Evolutionary conservation across 2,113 vertebrate genomes (phyloP), one percentile per base, ranked within the genome.

Genomic region (Catharus bicknelli): DNA sequence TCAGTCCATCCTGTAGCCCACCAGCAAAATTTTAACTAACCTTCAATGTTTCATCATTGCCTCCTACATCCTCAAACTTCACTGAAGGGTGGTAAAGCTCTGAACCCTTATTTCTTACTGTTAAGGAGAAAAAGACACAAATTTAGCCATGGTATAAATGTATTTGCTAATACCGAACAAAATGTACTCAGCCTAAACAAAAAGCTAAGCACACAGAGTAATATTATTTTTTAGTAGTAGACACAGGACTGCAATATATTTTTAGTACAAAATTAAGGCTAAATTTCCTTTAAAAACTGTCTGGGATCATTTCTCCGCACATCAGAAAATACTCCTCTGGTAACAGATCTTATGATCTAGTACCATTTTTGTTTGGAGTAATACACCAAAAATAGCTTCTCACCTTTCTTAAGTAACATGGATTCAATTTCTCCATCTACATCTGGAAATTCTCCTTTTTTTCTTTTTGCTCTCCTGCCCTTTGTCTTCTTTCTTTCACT

Each of bases 21-120:
- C 11, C n/a, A 58, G 45, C 19, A 36, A 32, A 68, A 58, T 36
- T 75, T 38, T 29, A 96, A 96, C 97, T 92, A 84, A 99, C 99
- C 97, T 97, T 98, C 85, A 99, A 95, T 3, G 98, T 98, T 20
- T 96, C 95, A 73, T 99, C 99, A 58, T 98, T 99, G 74, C 99
- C 99, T 74, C 99, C 99, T 2, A 99, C 97, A 67, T 99, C 99
- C 86, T 99, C 98, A 97, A 99, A 99, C 54, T 92, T 98, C 91
- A 99, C 95, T 4, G 72, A 94, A 32, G 99, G 98, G 23, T 90
- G 96, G 81, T 98, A 98, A 50, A 99, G 97, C 62, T 99, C 98
- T 7, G 93, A 76, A 1, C 79, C 82, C 76, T 96, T 98, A 11
- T 90, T 90, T 92, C 97, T 98, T 18, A 90, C 99, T 99, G 86